Evolutionary conservation across 2,113 vertebrate genomes (phyloP).

Genomic region (Sardina pilchardus): DNA sequence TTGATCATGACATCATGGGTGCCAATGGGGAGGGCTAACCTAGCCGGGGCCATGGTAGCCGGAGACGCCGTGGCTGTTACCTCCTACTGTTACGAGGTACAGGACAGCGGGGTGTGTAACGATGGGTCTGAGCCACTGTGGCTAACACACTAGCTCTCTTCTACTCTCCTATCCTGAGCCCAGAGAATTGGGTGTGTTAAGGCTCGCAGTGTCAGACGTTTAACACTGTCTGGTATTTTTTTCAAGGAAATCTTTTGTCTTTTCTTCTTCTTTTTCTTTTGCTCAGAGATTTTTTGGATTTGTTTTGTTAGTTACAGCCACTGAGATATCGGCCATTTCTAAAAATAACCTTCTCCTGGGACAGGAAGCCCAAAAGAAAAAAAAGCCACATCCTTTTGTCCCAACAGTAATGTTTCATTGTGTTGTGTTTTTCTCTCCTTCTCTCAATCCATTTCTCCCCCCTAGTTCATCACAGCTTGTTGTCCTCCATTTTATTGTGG

Average conservation of each 20-base stretch:
- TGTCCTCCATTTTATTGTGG: conserved; percentile 18
- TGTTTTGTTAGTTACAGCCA: conserved; percentile 34
- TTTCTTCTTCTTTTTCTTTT: background rate
- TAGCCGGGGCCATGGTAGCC: conserved; percentile 41
- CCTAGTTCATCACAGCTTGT: background rate
- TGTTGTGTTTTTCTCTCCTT: conserved; percentile 42
- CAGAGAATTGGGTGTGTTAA: background rate
- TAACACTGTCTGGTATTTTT: background rate
- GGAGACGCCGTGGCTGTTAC: conserved; percentile 24
- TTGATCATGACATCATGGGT: conserved; percentile 59
- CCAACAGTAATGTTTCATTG: background rate
- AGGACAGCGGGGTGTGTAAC: conserved; percentile 17
- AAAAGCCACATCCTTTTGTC: conserved; percentile 29
- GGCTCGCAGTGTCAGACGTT: background rate
- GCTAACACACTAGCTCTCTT: conserved; percentile 3
- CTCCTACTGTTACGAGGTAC: conserved; percentile 12
- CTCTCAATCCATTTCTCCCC: conserved; percentile 28
- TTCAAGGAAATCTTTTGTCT: conserved; percentile 18
- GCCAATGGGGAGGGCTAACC: conserved; percentile 55
- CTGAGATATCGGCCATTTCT: conserved; percentile 31
- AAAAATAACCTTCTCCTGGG: conserved; percentile 39
- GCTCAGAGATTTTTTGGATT: conserved; percentile 17
- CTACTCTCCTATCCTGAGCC: background rate
- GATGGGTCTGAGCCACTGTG: background rate
- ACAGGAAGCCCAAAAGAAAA: conserved; percentile 33